These are phyloP conservation scores for Dryoscopus gambensis DNA, from an alignment of 2,113 vertebrate genomes.

Conservation along the genomic window DNA sequence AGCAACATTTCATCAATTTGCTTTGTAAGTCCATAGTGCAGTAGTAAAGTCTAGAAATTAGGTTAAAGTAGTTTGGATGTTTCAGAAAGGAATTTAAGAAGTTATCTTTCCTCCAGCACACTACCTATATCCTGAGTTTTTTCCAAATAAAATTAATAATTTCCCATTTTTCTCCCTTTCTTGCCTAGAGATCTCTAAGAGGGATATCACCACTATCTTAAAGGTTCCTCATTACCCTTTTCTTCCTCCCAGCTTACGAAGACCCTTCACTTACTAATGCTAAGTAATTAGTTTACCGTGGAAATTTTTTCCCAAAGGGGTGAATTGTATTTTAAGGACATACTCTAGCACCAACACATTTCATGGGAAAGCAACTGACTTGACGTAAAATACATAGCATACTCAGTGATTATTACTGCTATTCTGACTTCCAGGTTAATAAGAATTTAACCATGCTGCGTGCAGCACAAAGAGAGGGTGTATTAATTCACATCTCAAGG, in stretches of 20 bases:
- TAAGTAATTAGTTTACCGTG: not conserved
- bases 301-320: not conserved
- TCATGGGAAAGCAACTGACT: not conserved
- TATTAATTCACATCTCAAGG: not conserved
- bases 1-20: not conserved
- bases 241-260: not conserved
- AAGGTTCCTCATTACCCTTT: not conserved
- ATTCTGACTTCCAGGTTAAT: not conserved
- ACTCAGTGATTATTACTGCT: not conserved
- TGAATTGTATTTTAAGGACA: not conserved
- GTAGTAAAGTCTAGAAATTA: not conserved
- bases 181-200: not conserved
- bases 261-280: not conserved
- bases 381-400: not conserved
- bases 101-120: not conserved
- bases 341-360: not conserved
- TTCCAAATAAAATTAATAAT: not conserved
- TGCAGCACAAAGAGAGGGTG: not conserved
- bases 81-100: not conserved
- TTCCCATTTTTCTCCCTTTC: not conserved
- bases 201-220: not conserved
- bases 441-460: not conserved
- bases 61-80: not conserved
- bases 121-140: not conserved
- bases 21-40: not conserved